These are phyloP conservation scores for Acanthiza pusilla DNA, from an alignment of 2,797 vertebrate genomes.

Conservation along the genomic window DNA sequence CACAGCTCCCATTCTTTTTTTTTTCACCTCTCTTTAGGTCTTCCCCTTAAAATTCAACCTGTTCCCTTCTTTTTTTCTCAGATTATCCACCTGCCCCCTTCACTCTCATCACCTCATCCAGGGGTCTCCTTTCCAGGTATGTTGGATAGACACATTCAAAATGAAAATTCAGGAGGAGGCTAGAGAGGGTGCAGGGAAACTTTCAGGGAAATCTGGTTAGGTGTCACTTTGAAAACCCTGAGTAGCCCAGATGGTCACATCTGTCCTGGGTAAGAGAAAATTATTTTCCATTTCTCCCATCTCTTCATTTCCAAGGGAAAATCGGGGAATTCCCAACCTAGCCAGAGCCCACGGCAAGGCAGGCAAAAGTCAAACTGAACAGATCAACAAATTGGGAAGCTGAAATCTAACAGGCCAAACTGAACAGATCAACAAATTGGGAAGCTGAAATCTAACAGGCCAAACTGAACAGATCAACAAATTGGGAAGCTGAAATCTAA, in stretches of 20 bases:
- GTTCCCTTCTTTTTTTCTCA: too few species aligned
- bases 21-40: not conserved
- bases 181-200: not conserved
- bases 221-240: not conserved
- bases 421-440: not conserved
- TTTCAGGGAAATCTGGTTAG: not conserved
- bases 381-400: not conserved
- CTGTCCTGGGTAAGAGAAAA: not conserved
- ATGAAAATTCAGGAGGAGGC: not conserved
- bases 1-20: not conserved
- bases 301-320: not conserved
- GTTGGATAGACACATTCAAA: rapidly evolving
- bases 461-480: not conserved
- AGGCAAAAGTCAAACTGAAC: not conserved
- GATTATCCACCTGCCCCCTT: not conserved
- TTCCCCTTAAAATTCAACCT: not conserved
- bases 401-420: not conserved
- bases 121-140: not conserved
- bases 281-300: not conserved
- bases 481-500: not conserved
- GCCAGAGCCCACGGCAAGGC: not conserved
- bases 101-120: not conserved
- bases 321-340: not conserved
- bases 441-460: not conserved
- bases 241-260: not conserved